Conservation (phyloP, 2,113 vertebrate species). For the Anguilla rostrata region DNA sequence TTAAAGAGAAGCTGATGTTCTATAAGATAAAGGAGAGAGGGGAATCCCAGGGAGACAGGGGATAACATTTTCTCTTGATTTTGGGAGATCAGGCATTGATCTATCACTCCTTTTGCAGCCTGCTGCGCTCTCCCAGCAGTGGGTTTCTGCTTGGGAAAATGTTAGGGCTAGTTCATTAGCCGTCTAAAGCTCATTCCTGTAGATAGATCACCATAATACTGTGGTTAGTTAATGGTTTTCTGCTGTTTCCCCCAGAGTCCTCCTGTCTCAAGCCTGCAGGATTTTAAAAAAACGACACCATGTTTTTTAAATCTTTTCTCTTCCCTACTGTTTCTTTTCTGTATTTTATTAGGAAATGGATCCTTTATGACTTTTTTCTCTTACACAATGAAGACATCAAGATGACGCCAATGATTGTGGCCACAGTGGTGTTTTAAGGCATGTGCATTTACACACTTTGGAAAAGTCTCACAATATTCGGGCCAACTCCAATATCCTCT, state of each 20-base stretch:
- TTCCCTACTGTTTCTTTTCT: constrained; percentile 30
- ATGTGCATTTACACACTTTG: neutral
- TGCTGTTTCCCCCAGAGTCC: constrained; percentile 95
- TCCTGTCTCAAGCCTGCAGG: constrained; percentile 88
- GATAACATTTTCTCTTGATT: constrained; percentile 97
- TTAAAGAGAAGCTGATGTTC: constrained; percentile 25
- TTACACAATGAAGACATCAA: constrained; percentile 71
- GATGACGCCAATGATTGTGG: neutral
- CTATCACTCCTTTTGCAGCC: constrained; percentile 92
- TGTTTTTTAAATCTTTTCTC: constrained; percentile 39
- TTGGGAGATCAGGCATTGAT: constrained; percentile 89
- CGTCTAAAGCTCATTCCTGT: constrained; percentile 84
- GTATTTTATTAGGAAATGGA: constrained; percentile 55
- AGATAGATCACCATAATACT: constrained; percentile 97
- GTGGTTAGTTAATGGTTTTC: constrained; percentile 99
- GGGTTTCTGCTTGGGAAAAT: constrained; percentile 79
- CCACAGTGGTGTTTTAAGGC: neutral
- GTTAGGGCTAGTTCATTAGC: constrained; percentile 93
- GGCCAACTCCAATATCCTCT: neutral
- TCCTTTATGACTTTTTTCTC: constrained; percentile 65
- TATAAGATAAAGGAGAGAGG: constrained; percentile 65
- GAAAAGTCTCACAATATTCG: neutral
- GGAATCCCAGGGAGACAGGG: constrained; percentile 82
- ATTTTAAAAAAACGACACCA: constrained; percentile 70
- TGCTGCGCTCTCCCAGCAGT: constrained; percentile 83